phyloP scores from a whole-genome alignment of 2,888 invertebrate genomes.

The Cybosia mesomella region DNA sequence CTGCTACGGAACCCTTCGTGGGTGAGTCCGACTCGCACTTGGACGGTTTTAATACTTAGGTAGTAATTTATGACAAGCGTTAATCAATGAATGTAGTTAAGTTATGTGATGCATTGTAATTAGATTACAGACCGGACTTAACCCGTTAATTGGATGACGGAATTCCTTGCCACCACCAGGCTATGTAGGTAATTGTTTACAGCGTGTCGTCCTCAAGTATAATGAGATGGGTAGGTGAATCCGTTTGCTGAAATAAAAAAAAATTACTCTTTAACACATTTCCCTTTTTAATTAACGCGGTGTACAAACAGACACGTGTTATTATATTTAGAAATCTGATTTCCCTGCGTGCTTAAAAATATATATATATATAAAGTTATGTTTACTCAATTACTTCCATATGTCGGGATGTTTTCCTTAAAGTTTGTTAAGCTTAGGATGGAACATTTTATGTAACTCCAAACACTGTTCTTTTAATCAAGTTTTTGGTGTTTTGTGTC shows the following conservation, averaged over 20 bases:
- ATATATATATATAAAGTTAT: slow-evolving; percentile 27
- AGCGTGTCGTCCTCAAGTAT: not conserved
- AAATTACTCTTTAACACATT: not conserved
- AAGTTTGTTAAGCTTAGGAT: slow-evolving; percentile 27
- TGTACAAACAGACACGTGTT: not conserved
- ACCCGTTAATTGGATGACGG: not conserved
- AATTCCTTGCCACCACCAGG: not conserved
- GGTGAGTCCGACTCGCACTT: no score
- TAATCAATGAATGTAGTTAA: no score
- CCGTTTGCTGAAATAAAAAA: not conserved
- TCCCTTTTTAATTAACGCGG: slow-evolving; percentile 15
- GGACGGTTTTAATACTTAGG: no score
- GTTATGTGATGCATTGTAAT: no score
- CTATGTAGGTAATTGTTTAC: not conserved
- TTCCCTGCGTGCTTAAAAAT: slow-evolving; percentile 15
- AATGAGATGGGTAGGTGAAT: not conserved
- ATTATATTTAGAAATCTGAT: slow-evolving; percentile 6
- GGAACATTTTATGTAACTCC: slow-evolving; percentile 19
- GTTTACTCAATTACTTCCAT: slow-evolving; percentile 34
- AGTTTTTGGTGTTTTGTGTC: slow-evolving; percentile 14
- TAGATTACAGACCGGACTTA: not conserved
- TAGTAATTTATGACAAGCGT: no score
- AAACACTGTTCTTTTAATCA: slow-evolving; percentile 28
- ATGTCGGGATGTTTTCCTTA: slow-evolving; percentile 19
- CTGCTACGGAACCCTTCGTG: no score